Percentiles rank a stretch among this genome's conserved stretches.
Evolutionary conservation across 2,113 vertebrate genomes (phyloP).

Genomic region (Falco punctatus): DNA sequence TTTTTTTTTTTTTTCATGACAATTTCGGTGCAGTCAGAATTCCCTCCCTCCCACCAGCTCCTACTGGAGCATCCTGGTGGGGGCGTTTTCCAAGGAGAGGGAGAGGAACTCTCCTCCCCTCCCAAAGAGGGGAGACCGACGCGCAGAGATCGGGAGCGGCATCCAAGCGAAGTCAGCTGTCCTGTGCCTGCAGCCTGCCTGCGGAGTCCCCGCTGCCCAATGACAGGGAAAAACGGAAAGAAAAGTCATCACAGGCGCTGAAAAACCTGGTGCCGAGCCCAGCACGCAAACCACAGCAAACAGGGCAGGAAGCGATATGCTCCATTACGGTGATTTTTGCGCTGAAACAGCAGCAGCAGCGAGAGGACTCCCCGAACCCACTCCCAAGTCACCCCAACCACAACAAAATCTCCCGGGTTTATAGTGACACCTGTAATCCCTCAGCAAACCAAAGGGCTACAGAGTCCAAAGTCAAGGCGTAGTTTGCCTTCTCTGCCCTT

Average conservation of each 20-base stretch:
- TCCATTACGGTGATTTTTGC: background rate
- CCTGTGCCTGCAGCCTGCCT: background rate
- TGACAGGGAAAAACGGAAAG: slow-evolving; percentile 34
- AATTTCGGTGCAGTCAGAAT: slow-evolving; percentile 45
- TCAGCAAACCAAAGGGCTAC: background rate
- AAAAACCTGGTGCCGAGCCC: slow-evolving; percentile 46
- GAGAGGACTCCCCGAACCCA: background rate
- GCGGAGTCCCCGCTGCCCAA: background rate
- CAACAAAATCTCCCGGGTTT: background rate
- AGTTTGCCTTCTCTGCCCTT: background rate
- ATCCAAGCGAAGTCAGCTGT: background rate
- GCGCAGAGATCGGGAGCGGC: background rate
- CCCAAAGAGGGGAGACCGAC: background rate
- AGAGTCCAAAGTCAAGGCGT: background rate
- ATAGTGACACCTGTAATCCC: background rate
- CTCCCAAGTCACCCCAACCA: background rate
- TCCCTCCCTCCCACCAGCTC: slow-evolving; percentile 67
- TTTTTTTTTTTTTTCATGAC: slow-evolving; percentile 18
- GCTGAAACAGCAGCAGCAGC: background rate
- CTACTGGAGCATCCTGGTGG: slow-evolving; percentile 51
- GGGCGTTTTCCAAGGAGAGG: slow-evolving; percentile 12
- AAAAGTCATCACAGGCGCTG: slow-evolving; percentile 27
- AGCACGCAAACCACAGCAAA: background rate
- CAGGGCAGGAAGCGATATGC: background rate
- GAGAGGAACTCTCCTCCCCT: slow-evolving; percentile 29